Conservation (phyloP, 2,888 invertebrate species). For the Netelia melanura region DNA sequence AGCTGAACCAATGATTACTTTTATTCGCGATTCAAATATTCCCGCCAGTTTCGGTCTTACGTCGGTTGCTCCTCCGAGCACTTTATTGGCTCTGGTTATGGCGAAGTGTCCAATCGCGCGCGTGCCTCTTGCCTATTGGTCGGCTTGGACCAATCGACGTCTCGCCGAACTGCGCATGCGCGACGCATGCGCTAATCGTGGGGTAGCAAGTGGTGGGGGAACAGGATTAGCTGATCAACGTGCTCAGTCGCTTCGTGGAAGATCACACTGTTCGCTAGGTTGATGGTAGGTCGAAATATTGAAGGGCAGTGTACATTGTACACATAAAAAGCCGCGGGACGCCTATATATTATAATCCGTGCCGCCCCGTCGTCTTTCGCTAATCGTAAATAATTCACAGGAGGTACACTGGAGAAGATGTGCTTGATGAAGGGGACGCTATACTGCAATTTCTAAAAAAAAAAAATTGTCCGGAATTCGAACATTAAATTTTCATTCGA, state of each 20-base stretch:
- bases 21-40: no score
- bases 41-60: not conserved
- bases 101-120: no score
- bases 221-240: not conserved
- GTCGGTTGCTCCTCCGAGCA: not conserved
- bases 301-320: not conserved
- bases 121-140: no score
- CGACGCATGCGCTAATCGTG: no score
- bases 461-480: no score
- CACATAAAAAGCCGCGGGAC: conserved; percentile 4
- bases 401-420: conserved; percentile 39
- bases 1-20: no score
- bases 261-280: not conserved
- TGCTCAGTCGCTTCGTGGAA: no score
- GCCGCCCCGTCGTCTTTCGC: not conserved
- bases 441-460: no score
- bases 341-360: not conserved
- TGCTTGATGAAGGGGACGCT: not conserved
- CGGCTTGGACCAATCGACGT: no score
- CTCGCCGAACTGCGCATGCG: no score
- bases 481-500: no score
- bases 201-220: not conserved
- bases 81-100: no score
- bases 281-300: not conserved
- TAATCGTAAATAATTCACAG: conserved; percentile 10